phyloP scores from a whole-genome alignment of 2,797 vertebrate genomes.

The Merluccius polli region DNA sequence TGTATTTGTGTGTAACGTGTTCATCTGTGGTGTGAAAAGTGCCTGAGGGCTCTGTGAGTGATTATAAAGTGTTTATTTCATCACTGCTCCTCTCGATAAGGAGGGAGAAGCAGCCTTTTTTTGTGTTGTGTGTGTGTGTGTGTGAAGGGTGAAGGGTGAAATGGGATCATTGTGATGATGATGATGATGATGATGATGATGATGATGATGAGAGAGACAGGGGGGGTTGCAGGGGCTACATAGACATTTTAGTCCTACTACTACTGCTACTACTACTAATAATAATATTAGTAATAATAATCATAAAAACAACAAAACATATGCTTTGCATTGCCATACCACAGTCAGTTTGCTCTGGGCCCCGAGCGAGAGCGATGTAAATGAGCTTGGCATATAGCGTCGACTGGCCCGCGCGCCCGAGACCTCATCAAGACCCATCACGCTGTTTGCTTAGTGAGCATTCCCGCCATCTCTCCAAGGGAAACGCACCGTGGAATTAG shows the following conservation, averaged over 20 bases:
- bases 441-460: conserved; percentile 55
- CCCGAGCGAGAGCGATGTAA: conserved; percentile 51
- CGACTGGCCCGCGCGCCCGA: conserved; percentile 42
- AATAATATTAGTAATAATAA: neutral
- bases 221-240: neutral
- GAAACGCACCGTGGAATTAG: conserved; percentile 41
- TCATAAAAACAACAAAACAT: neutral
- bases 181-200: conserved; percentile 3
- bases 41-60: conserved; percentile 34
- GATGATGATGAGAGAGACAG: neutral
- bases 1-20: neutral
- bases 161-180: neutral
- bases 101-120: neutral
- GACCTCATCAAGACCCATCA: conserved; percentile 61
- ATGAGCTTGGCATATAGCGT: conserved; percentile 52
- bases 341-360: conserved; percentile 18
- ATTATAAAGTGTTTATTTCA: conserved; percentile 32
- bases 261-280: neutral
- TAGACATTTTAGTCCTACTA: neutral
- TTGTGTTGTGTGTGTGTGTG: neutral
- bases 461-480: conserved; percentile 45
- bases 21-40: conserved; percentile 1
- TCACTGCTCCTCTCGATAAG: conserved; percentile 18
- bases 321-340: conserved; percentile 6
- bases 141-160: neutral